Evolutionary conservation across 2,797 vertebrate species (phyloP), one percentile per base, ranked within the genome.

Genomic region (Onychomys leucogaster): DNA sequence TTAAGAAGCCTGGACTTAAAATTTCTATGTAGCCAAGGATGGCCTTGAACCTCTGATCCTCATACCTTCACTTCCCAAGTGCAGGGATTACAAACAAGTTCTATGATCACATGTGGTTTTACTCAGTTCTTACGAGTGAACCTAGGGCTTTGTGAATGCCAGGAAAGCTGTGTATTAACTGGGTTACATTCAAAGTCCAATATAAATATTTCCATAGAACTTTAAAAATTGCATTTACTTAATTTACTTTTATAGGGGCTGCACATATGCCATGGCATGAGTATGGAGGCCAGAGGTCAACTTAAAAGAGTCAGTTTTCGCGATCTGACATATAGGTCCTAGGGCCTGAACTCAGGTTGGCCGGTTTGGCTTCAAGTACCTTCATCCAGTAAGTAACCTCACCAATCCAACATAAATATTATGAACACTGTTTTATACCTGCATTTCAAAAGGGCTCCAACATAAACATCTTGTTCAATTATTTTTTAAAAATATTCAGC

Each of bases 401-500:
- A 87, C 13, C 5, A 43, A 5, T 25, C 67, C 32, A 81, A 32
- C 23, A 32, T 25, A 84, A 77, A 19, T 23, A 80, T 91, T 93
- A 43, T 55, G 75, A 76, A 78, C 49, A 71, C 0, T 59, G 3
- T 63, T 90, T 91, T 88, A 49, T 9, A 75, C 17, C 17, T 46
- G 6, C 0, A 94, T 9, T 93, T 27, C 49, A 59, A 55, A 96
- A 82, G 12, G 14, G 9, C 41, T 94, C 41, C 16, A 82, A 92
- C 9, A 65, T 89, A 52, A 94, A 1, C 88, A 92, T 63, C 37
- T 91, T 96, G 17, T 63, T 94, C 91, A 21, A 57, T 4, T n/a
- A 5, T 23, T 91, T 94, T 34, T 84, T 73, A 80, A 82, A 84
- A 87, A 90, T 49, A 88, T 88, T 91, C 75, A 27, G 77, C 8